Conservation (phyloP, 1,140 invertebrate genomes). For the Platorchestia sp. region DNA sequence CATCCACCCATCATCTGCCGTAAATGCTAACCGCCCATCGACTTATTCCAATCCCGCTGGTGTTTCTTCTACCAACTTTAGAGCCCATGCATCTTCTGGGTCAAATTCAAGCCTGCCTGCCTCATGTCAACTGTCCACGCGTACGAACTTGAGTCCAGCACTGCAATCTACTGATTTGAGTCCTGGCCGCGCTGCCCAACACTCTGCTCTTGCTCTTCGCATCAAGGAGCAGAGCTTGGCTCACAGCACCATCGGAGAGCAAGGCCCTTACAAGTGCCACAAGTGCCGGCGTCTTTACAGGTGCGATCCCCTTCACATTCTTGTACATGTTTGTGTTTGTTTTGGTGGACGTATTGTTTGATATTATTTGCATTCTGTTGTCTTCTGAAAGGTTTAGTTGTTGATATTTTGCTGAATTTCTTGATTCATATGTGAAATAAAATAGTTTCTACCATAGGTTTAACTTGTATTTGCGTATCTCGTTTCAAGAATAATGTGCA, state of each 20-base stretch:
- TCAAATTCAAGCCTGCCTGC: neutral
- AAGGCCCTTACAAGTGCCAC: constrained; percentile 86
- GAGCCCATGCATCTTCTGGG: neutral
- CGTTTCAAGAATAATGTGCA: too few relatives aligned
- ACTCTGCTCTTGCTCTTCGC: constrained; percentile 63
- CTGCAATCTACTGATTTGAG: neutral
- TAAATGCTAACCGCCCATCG: neutral
- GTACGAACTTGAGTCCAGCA: neutral
- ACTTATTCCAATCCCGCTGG: neutral
- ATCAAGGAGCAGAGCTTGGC: constrained; percentile 67
- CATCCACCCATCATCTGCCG: neutral
- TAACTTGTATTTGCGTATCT: too few relatives aligned
- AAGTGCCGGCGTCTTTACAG: constrained; percentile 90
- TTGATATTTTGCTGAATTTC: too few relatives aligned
- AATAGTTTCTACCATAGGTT: too few relatives aligned
- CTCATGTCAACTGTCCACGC: neutral
- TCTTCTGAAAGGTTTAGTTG: too few relatives aligned
- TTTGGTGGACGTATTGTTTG: too few relatives aligned
- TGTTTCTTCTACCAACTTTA: neutral
- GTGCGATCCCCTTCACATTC: constrained; percentile 47
- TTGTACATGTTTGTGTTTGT: neutral
- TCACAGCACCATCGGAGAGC: constrained; percentile 69
- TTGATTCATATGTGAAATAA: too few relatives aligned
- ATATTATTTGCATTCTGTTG: too few relatives aligned
- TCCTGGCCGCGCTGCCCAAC: constrained; percentile 14